Evolutionary conservation across 2,797 vertebrate genomes (phyloP), one percentile per base, ranked within the genome.

Genomic region (Euthynnus affinis): DNA sequence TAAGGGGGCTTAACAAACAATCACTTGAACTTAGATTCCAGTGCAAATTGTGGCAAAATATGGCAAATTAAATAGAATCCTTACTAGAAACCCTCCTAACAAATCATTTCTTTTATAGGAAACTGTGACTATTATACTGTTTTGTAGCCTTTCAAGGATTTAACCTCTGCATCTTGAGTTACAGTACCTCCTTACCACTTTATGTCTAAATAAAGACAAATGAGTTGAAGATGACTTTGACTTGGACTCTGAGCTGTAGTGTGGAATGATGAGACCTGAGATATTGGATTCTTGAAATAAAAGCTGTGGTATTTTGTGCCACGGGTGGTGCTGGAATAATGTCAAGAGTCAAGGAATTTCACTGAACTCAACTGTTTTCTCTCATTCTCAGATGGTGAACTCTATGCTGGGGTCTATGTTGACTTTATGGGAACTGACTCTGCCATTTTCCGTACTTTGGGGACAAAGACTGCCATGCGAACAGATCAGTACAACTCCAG

Each of bases 361-460:
- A 76, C 86, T 80, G 13, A 88, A 75, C 53, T 70, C 12, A 78
- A 57, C 52, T 74, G 56, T 88, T 84, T 82, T 87, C 66, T 84
- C 71, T 88, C 70, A 71, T 82, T 84, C 73, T 78, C 94, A 99
- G 98, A 99, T 76, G 97, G 98, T 80, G 98, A 99, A 80, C 97
- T 99, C 60, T 99, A 99, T 0, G 97, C 98, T 0, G 98, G 98
- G 0, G 97, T 99, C 80, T 99, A 99, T 89, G 97, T 99, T 0
- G 98, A 99, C 90, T 99, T 99, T 92, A 99, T 99, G 98, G 98
- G 98, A 93, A 99, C 98, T 0, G 98, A 99, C 0, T 98, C 98
- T 0, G 98, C 98, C 87, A 97, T 99, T 91, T 99, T 99, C 94
- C 96, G 98, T 70, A 99, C 98, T 9, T 94, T 99, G 89, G 98